These are phyloP conservation scores for Spisula solida DNA, from an alignment of 2,888 invertebrate species.

Conservation along the genomic window DNA sequence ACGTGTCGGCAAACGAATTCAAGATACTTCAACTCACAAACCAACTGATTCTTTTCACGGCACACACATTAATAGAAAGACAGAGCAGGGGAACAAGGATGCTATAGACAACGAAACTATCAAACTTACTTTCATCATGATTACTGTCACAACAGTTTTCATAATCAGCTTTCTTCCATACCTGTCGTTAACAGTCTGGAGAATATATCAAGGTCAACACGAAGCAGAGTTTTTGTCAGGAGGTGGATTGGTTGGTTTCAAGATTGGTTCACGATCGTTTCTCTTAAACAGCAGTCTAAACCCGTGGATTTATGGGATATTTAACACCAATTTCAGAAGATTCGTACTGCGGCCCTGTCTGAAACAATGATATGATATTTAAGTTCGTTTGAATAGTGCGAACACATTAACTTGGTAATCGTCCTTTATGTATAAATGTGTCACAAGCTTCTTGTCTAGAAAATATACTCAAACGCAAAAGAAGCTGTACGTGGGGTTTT, in stretches of 20 bases:
- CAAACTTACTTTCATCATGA: constrained; percentile 62
- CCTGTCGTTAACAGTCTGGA: constrained; percentile 58
- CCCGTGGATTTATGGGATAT: constrained; percentile 67
- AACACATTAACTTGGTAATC: too few species aligned
- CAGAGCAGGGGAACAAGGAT: background rate
- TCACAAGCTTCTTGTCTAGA: too few species aligned
- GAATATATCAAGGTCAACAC: constrained; percentile 56
- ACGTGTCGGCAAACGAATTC: background rate
- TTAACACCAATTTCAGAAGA: constrained; percentile 60
- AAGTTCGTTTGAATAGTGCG: background rate
- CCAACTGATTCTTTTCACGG: background rate
- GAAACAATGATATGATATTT: background rate
- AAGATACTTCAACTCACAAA: background rate
- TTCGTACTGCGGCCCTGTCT: constrained; percentile 37
- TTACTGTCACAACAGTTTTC: constrained; percentile 66
- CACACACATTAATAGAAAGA: background rate
- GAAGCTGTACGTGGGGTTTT: too few species aligned
- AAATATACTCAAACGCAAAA: too few species aligned
- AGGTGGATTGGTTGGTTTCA: constrained; percentile 61
- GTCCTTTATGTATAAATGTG: too few species aligned
- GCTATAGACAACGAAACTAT: constrained; percentile 52
- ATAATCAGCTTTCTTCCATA: constrained; percentile 71
- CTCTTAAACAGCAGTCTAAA: constrained; percentile 61
- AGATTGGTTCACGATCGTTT: constrained; percentile 64
- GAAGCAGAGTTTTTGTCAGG: constrained; percentile 64